A percentile compares a stretch with the other conserved stretches of the same genome.
These are phyloP conservation scores for Euzophera pinguis DNA, from an alignment of 2,888 invertebrate genomes.

Conservation along the genomic window DNA sequence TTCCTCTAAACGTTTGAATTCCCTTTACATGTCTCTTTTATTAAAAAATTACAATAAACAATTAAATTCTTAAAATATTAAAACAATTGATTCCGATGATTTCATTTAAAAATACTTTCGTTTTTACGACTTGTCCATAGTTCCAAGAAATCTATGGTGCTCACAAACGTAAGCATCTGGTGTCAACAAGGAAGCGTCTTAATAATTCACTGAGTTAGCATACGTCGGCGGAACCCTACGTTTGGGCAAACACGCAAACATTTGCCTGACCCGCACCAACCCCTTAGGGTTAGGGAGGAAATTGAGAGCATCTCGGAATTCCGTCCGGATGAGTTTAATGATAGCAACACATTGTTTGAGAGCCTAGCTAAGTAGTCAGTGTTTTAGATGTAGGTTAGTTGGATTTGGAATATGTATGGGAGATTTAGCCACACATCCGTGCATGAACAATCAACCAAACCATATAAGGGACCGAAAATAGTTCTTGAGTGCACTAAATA, in stretches of 20 bases:
- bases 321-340: slow-evolving; percentile 3
- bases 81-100: too few species aligned
- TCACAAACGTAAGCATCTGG: slow-evolving; percentile 49
- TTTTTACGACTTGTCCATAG: background rate
- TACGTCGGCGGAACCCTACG: slow-evolving; percentile 33
- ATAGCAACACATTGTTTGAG: slow-evolving; percentile 4
- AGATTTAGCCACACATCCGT: too few species aligned
- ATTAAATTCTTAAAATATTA: too few species aligned
- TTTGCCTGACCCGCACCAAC: slow-evolving; percentile 41
- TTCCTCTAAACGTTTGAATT: too few species aligned
- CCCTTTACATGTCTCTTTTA: too few species aligned
- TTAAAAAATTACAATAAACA: too few species aligned
- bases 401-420: background rate
- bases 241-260: slow-evolving; percentile 44
- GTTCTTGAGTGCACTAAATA: too few species aligned
- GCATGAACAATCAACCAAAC: too few species aligned
- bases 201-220: slow-evolving; percentile 44
- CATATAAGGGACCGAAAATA: too few species aligned
- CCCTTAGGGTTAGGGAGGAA: background rate
- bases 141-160: background rate
- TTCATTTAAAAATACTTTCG: background rate
- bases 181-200: slow-evolving; percentile 50
- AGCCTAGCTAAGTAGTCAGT: background rate
- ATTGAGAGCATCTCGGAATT: slow-evolving; percentile 9
- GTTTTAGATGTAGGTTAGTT: background rate